These are phyloP conservation scores for Grammomys surdaster DNA, from an alignment of 2,113 vertebrate species.

Conservation along the genomic window DNA sequence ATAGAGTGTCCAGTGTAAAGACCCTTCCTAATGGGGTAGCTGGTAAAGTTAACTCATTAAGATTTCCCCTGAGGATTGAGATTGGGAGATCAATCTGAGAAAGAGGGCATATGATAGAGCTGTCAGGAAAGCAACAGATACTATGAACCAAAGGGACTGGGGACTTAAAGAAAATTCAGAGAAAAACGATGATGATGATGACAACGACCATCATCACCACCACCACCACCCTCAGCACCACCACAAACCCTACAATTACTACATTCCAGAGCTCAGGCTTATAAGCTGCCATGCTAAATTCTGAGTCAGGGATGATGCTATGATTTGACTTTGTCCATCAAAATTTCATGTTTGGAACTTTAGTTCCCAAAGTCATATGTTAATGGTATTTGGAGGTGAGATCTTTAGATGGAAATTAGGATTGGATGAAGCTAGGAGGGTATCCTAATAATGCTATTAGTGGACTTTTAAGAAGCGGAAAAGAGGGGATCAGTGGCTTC, in stretches of 20 bases:
- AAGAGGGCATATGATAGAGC: background rate
- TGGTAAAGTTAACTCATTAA: background rate
- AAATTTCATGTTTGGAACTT: background rate
- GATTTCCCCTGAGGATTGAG: constrained; percentile 6
- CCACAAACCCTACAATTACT: background rate
- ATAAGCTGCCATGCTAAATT: background rate
- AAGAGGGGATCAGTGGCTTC: background rate
- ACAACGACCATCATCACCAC: too few species aligned
- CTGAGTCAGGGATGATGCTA: background rate
- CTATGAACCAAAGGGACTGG: background rate
- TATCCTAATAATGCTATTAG: background rate
- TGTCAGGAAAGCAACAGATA: background rate
- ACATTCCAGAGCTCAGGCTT: background rate
- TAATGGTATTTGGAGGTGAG: background rate
- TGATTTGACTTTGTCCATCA: background rate
- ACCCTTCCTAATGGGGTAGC: background rate
- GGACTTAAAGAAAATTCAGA: background rate
- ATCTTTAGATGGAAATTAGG: background rate
- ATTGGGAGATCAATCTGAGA: constrained; percentile 3
- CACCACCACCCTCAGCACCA: background rate
- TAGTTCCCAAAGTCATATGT: background rate
- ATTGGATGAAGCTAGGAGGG: background rate
- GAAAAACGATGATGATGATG: too few species aligned
- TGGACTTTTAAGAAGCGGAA: background rate
- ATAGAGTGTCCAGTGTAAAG: background rate